Evolutionary conservation across 2,888 invertebrate genomes (phyloP), one percentile per base, ranked within the genome.

Genomic region (Thera britannica): DNA sequence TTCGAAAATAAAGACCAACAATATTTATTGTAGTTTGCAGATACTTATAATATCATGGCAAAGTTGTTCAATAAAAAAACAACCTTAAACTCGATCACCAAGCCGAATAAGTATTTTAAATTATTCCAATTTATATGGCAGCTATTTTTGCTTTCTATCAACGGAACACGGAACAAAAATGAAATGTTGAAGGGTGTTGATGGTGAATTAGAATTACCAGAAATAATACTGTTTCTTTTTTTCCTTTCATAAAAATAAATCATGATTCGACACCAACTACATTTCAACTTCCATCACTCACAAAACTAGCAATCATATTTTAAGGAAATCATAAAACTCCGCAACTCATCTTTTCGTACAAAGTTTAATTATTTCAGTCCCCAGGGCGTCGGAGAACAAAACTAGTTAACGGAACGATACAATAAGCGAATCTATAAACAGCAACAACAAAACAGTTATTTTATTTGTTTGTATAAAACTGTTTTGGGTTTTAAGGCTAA

Each of bases 351-450:
- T 59, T 61, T 67, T 57, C 41, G 67, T 55, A 63, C 62, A 67
- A 70, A 75, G 68, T 74, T 73, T 70, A 67, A 72, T 75, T 72
- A 74, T 75, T 75, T 72, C 62, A 59, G 66, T 59, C 73, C 64
- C 75, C 56, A 5, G 62, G 52, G 72, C 68, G 59, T 54, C 35
- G 69, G 38, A 52, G 72, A 82, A 80, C 62, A 85, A 85, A 86
- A 83, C 84, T 83, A 86, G 87, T 90, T 88, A 87, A 83, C 85
- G 80, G 87, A 35, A 48, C 58, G 83, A 88, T 86, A 89, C 92
- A 91, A 91, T 92, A 91, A 92, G 91, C 90, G 75, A 76, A 74
- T 83, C 77, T n/a, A 83, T 88, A 85, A 86, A 87, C 79, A 74
- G 81, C 84, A 85, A 86, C 83, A 84, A 84, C 78, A 82, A 83